Evolutionary conservation across 2,888 invertebrate species (phyloP).

Genomic region (Philonicus albiceps): DNA sequence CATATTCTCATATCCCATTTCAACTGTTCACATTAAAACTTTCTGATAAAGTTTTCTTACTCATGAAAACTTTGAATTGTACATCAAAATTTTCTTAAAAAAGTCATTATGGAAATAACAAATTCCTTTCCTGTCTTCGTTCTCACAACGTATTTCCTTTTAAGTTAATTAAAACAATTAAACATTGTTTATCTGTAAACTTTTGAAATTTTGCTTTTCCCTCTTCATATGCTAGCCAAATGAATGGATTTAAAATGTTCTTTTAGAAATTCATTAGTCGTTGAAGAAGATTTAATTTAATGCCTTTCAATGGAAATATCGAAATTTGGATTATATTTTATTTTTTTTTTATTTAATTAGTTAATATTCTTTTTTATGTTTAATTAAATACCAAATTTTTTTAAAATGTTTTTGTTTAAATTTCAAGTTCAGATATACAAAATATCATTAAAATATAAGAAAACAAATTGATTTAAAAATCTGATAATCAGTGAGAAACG

Average conservation of each 20-base stretch:
- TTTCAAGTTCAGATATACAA: too few relatives aligned
- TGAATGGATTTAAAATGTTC: neutral
- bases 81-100: neutral
- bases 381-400: too few relatives aligned
- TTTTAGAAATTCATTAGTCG: neutral
- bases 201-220: neutral
- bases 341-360: neutral
- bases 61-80: neutral
- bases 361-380: too few relatives aligned
- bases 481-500: too few relatives aligned
- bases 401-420: too few relatives aligned
- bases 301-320: neutral
- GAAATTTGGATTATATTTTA: neutral
- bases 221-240: neutral
- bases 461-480: too few relatives aligned
- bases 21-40: neutral
- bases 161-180: neutral
- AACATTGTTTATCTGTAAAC: neutral
- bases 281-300: neutral
- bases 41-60: neutral
- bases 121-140: neutral
- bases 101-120: neutral
- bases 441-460: too few relatives aligned
- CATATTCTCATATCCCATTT: neutral
- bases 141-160: neutral